These are phyloP conservation scores for Epizoanthus fatuus DNA, from an alignment of 92 coral and sea anemone genomes.

Conservation along the genomic window DNA sequence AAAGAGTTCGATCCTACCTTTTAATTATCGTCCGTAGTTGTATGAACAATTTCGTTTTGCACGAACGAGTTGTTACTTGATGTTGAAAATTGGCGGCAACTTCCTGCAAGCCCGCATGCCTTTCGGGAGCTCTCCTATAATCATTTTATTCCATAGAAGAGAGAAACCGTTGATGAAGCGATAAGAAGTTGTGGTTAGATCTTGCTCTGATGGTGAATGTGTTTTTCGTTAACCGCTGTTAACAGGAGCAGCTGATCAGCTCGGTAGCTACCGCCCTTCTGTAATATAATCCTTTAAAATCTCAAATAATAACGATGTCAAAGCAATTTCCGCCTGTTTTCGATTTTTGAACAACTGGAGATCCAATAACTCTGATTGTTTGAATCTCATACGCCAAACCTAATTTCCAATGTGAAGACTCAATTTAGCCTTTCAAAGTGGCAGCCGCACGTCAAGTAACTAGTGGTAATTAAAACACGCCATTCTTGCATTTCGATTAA, in stretches of 20 bases:
- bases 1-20: neutral
- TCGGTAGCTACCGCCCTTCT: neutral
- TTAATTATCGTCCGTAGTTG: neutral
- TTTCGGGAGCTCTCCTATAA: too few relatives aligned
- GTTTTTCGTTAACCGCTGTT: neutral
- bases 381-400: neutral
- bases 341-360: constrained; percentile 20
- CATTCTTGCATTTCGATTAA: constrained; percentile 1
- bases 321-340: constrained; percentile 29
- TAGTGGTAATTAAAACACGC: neutral
- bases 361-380: constrained; percentile 19
- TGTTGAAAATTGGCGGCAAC: too few relatives aligned
- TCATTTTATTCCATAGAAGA: too few relatives aligned
- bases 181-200: neutral
- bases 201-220: neutral
- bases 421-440: constrained; percentile 20
- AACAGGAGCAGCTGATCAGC: constrained; percentile 7
- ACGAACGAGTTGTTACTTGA: too few relatives aligned
- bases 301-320: neutral
- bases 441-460: neutral
- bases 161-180: too few relatives aligned
- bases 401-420: constrained; percentile 24
- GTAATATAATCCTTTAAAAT: neutral
- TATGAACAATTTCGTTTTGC: neutral
- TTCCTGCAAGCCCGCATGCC: too few relatives aligned